phyloP scores from a whole-genome alignment of 1,140 invertebrate species.

The Pachyrhynchus sulphureomaculatus region DNA sequence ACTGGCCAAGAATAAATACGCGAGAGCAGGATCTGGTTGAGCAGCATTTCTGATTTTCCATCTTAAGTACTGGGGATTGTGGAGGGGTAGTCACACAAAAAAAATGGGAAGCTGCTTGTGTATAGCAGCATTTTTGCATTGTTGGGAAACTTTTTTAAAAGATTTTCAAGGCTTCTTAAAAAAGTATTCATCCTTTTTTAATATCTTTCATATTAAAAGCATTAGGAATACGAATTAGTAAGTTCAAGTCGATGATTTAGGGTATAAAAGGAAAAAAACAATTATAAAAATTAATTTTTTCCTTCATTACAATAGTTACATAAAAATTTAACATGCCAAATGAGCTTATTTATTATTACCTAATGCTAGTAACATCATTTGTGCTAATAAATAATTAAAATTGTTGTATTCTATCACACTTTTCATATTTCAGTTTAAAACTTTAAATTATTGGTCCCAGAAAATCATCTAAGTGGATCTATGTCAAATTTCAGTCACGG shows the following conservation, averaged over 20 bases:
- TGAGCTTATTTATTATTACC: no score
- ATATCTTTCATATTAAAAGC: no score
- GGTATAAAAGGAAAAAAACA: no score
- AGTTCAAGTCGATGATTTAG: no score
- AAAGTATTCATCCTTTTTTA: no score
- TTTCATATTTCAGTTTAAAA: background rate
- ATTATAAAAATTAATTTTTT: background rate
- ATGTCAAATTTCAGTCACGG: conserved; percentile 18
- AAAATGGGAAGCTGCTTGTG: no score
- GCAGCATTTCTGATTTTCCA: conserved; percentile 9
- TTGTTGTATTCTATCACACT: background rate
- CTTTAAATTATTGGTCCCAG: conserved; percentile 10
- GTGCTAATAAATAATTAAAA: background rate
- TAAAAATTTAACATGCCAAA: background rate
- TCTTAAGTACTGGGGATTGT: conserved; percentile 1
- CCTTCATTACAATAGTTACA: background rate
- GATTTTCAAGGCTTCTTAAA: conserved; percentile 17
- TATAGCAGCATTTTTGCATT: background rate
- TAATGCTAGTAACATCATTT: no score
- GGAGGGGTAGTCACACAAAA: conserved; percentile 24
- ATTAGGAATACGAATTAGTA: no score
- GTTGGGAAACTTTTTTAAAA: conserved; percentile 3
- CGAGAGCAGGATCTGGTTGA: conserved; percentile 20
- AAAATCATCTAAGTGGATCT: background rate
- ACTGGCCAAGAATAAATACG: conserved; percentile 37